A percentile compares a stretch with the other conserved stretches of the same genome.
Conservation (phyloP, 53 echinoderm and acorn worm genomes). For the Zoroaster sp. region DNA sequence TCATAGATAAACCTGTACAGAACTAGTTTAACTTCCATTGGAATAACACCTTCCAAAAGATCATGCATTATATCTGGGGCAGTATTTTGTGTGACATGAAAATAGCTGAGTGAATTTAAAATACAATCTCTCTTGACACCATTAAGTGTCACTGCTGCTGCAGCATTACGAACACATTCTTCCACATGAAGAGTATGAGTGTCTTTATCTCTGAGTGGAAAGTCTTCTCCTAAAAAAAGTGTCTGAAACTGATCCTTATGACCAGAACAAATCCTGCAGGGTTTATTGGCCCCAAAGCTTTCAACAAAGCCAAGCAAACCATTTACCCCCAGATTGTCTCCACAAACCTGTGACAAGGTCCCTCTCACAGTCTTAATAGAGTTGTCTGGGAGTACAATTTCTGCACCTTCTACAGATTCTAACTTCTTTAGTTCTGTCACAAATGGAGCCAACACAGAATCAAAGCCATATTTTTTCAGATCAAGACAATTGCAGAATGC, state of each 20-base stretch:
- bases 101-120: not conserved
- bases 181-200: not conserved
- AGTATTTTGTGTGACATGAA: constrained; percentile 29
- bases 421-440: constrained; percentile 4
- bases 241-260: not conserved
- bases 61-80: constrained; percentile 52
- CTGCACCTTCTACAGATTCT: not conserved
- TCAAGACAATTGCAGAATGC: constrained; percentile 40
- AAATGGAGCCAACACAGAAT: constrained; percentile 35
- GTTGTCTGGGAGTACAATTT: not conserved
- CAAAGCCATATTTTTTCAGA: constrained; percentile 32
- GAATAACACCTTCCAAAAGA: constrained; percentile 23
- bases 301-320: constrained; percentile 29
- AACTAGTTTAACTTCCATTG: constrained; percentile 45
- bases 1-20: constrained; percentile 36
- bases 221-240: not conserved
- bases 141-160: not conserved
- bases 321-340: constrained; percentile 39
- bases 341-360: not conserved
- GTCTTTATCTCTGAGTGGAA: not conserved
- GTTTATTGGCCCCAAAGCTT: constrained; percentile 5
- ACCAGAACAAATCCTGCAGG: not conserved
- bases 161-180: not conserved
- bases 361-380: not conserved
- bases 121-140: constrained; percentile 35